These are phyloP conservation scores for Arctia plantaginis DNA, from an alignment of 2,888 invertebrate genomes.

Conservation along the genomic window DNA sequence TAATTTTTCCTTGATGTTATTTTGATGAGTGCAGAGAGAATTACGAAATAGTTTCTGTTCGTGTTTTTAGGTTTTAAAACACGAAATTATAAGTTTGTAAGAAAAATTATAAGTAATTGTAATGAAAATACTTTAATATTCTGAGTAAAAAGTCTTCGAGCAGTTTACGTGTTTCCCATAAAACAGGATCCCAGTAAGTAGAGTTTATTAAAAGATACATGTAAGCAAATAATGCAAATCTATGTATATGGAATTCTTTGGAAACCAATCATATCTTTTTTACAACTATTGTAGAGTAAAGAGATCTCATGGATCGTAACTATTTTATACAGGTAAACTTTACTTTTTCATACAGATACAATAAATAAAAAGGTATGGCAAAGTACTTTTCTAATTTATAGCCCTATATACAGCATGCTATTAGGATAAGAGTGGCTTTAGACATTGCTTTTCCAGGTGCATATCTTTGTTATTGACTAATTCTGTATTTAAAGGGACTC, in stretches of 20 bases:
- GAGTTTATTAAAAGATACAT: too few species aligned
- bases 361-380: too few species aligned
- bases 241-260: too few species aligned
- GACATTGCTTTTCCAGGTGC: not conserved
- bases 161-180: too few species aligned
- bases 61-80: not conserved
- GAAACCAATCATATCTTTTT: too few species aligned
- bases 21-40: not conserved
- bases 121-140: not conserved
- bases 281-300: too few species aligned
- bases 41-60: not conserved
- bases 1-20: not conserved
- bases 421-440: not conserved
- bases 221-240: too few species aligned
- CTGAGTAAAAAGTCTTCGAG: not conserved
- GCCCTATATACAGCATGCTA: not conserved
- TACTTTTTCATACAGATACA: too few species aligned
- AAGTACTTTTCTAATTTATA: too few species aligned
- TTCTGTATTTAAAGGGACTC: slow-evolving; percentile 14
- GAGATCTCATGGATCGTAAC: too few species aligned
- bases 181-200: not conserved
- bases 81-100: not conserved
- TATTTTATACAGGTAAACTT: too few species aligned
- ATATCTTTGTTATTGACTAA: not conserved
- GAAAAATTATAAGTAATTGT: not conserved